Evolutionary conservation across 2,888 invertebrate genomes (phyloP), one percentile per base, ranked within the genome.

Genomic region (Chromoteleia sp.): DNA sequence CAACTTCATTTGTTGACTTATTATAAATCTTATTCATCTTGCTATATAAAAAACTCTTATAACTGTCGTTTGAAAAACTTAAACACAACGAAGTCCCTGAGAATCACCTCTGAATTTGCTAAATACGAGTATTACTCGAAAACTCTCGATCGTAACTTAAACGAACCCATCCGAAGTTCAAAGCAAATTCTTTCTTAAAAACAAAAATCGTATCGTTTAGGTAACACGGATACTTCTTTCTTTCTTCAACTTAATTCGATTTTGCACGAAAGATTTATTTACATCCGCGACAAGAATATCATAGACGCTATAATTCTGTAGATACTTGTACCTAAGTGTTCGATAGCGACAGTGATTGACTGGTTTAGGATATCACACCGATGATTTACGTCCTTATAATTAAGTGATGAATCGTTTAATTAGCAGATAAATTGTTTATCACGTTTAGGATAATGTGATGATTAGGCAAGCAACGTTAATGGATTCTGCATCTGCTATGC

Each of bases 371-470:
- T 61, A 43, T 45, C 30, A 15, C 43, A 45, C 17, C 41, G 30
- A 61, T 43, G 61, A 61, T 61, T 61, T 45, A 43, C 15, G 29
- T 45, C 61, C 10, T 45, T 61, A 17, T 61, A 61, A 61, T 61
- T 61, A 45, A 45, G 45, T 61, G 61, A 61, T 61, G 30, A 61
- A 61, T 45, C 61, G 45, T 43, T 61, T 45, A 61, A 61, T 61
- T 61, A 61, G 15, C 1, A n/a, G 45, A 61, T 61, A 61, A 61
- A 43, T n/a, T 45, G 45, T 61, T 61, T 30, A 61, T 61, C 61
- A 61, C 29, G 21, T 29, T 61, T 61, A 45, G 30, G 29, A 0
- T 61, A 29, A 30, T 41, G 43, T 59, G 41, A 41, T 59, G 59
- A 39, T 58, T 39, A 14, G 19, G 12, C n/a, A 17, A 36, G 3